Base-by-base conservation (phyloP, 2,888 invertebrate species). In the Drosophila birchii region DNA sequence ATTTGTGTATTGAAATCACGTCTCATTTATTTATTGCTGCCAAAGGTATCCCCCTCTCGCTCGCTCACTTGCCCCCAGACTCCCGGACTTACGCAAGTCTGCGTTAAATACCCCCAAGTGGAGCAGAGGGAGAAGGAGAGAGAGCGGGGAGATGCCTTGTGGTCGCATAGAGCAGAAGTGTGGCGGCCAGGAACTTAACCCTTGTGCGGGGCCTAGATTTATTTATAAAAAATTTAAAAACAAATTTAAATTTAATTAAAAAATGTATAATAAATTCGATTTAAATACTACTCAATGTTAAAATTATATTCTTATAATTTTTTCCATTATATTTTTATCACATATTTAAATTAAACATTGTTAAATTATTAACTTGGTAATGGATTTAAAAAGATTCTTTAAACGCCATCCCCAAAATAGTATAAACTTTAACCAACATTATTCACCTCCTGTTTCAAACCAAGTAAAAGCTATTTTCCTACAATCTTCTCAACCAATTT, bases 1-100 rank as follows among this genome's bases (percentile, higher is more conserved):
- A 91, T 92, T 92, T 92, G 91, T 90, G 91, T 92, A 92, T 92
- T 92, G 89, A 92, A 92, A 91, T 92, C 92, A 92, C 92, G 92
- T 92, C 91, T 91, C 92, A 92, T 92, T 92, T 92, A 92, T 92
- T 92, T 92, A 92, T 92, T 92, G 91, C 91, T 88, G 81, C 84
- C 84, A 78, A 86, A 83, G 85, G 83, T 78, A 66, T 57, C 58
- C 58, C 43, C 59, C 57, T 45, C 57, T 51, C 23, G 6, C 36
- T 26, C 1, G 43, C 36, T 26, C 1, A 39, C 38, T 20, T 45
- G 20, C 49, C n/a, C 20, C 51, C 69, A 56, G 69, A 54, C 68
- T 76, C 63, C 70, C 69, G 63, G 76, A 55, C 63, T 84, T 81
- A 81, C 73, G 85, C 81, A 71, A 26, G 64, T 72, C 75, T 84